Base-by-base conservation (phyloP, 2,797 vertebrate genomes). In the Falco rusticolus region DNA sequence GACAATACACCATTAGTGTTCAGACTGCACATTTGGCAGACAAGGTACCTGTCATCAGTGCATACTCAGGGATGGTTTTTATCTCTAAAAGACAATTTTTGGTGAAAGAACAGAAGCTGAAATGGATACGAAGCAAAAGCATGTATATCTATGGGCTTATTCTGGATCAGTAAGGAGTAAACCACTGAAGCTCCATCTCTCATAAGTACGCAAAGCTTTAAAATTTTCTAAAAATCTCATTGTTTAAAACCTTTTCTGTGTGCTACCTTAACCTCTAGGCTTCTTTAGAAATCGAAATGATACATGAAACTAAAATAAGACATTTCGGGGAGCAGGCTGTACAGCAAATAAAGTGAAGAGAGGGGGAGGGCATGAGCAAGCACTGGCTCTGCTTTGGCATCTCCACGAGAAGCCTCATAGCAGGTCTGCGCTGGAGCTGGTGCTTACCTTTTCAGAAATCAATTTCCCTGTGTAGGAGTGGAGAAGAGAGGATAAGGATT, bases 281-380 rank as follows among this genome's bases (percentile, higher is more conserved):
- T 48, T 66, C 39, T 64, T 69, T 31, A 48, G 65, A 74, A 74
- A 41, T 1, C 20, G 37, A 81, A 91, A 81, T 59, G 7, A 22
- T 10, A 37, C 14, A 56, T 25, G 64, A 64, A 77, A 45, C 1
- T 33, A 51, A 47, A 43, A 3, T 3, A 25, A 45, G 26, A 53
- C 5, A 29, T 50, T 70, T 41, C 51, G 53, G 29, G 54, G 29
- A 68, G 7, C 10, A 37, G n/a, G 6, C 10, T 71, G 45, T 9
- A 41, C 8, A 71, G 12, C 1, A 70, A 84, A 65, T 50, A 11
- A 76, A 69, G 34, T 11, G 63, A 54, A 78, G n/a, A 66, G 14
- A 79, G 34, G 20, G 0, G 0, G 3, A 74, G 8, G 17, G 8
- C 5, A 2, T 34, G 21, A 88, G 34, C 9, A 78, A 93, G 66